phyloP scores from a whole-genome alignment of 2,113 vertebrate genomes.

The Struthio camelus region DNA sequence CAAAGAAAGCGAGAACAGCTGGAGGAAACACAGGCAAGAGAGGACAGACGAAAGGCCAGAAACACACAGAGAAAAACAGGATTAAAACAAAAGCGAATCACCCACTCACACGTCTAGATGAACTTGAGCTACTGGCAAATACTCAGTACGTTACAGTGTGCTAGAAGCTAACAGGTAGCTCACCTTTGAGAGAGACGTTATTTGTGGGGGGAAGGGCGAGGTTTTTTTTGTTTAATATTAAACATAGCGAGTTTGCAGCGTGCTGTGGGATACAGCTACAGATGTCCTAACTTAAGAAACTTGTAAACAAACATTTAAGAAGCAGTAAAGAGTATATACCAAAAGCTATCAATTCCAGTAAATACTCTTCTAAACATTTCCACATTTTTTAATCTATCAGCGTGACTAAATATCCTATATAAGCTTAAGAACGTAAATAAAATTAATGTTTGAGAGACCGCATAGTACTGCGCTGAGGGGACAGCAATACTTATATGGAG shows the following conservation, averaged over 20 bases:
- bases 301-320: not conserved
- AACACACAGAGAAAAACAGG: not conserved
- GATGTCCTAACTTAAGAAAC: not conserved
- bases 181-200: too few species aligned
- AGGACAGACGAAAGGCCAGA: not conserved
- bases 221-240: not conserved
- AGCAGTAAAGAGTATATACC: not conserved
- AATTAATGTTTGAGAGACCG: not conserved
- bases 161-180: not conserved
- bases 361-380: not conserved
- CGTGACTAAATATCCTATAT: not conserved
- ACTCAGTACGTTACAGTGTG: not conserved
- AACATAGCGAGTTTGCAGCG: not conserved
- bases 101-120: not conserved
- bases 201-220: too few species aligned
- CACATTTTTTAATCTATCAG: not conserved
- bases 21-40: not conserved
- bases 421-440: not conserved
- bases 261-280: not conserved
- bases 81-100: not conserved
- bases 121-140: not conserved
- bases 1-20: not conserved
- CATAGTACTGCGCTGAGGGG: not conserved
- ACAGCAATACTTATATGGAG: not conserved
- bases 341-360: not conserved